These are phyloP conservation scores for Crioceris asparagi DNA, from an alignment of 2,888 invertebrate species.

Conservation along the genomic window DNA sequence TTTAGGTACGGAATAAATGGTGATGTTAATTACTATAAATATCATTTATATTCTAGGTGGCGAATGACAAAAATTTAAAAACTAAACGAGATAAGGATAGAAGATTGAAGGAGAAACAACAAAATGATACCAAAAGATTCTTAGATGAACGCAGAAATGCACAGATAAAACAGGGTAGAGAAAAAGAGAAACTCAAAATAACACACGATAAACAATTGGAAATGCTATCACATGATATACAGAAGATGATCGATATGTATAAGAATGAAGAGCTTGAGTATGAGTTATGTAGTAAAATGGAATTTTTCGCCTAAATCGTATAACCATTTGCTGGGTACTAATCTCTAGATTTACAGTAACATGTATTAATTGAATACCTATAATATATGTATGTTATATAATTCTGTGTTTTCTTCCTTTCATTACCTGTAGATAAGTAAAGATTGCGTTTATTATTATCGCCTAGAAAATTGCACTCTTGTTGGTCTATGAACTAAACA, in stretches of 20 bases:
- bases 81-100: slow-evolving; percentile 96
- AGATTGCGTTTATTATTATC: too few relatives aligned
- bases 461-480: too few relatives aligned
- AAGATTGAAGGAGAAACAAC: slow-evolving; percentile 85
- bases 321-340: too few relatives aligned
- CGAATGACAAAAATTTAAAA: slow-evolving; percentile 90
- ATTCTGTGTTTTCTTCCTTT: too few relatives aligned
- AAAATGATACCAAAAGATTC: slow-evolving; percentile 95
- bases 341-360: too few relatives aligned
- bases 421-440: too few relatives aligned
- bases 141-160: slow-evolving; percentile 88
- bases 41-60: slow-evolving; percentile 34
- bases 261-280: slow-evolving; percentile 88
- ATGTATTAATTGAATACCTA: too few relatives aligned
- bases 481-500: too few relatives aligned
- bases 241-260: slow-evolving; percentile 86
- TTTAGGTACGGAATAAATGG: too few relatives aligned
- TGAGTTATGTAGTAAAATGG: slow-evolving; percentile 76
- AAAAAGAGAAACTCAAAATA: slow-evolving; percentile 83
- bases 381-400: too few relatives aligned
- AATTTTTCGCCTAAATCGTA: slow-evolving; percentile 71
- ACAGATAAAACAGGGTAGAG: slow-evolving; percentile 81
- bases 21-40: too few relatives aligned
- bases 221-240: slow-evolving; percentile 77
- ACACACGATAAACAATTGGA: slow-evolving; percentile 89